Evolutionary conservation across 2,113 vertebrate genomes (phyloP).

Genomic region (Pomatostomus ruficeps): DNA sequence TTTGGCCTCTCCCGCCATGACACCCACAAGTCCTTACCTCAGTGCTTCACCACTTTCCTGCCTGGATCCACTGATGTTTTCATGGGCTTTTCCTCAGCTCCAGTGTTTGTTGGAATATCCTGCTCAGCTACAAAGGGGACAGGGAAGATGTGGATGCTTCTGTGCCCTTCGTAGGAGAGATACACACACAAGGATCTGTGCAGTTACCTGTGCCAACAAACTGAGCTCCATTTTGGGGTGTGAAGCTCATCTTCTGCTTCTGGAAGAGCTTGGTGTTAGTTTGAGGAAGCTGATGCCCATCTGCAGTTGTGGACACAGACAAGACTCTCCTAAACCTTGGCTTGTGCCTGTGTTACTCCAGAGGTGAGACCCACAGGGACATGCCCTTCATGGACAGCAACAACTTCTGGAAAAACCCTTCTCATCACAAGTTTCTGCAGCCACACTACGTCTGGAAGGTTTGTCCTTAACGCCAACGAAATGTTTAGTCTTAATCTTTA

Average conservation of each 20-base stretch:
- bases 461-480: background rate
- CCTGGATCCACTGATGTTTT: background rate
- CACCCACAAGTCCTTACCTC: background rate
- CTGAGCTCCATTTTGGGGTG: background rate
- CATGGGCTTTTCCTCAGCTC: background rate
- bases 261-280: background rate
- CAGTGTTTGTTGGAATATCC: background rate
- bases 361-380: background rate
- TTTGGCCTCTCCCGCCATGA: background rate
- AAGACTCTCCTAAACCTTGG: background rate
- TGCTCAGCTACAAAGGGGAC: background rate
- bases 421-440: background rate
- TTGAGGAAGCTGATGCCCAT: background rate
- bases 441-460: background rate
- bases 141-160: background rate
- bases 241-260: background rate
- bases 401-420: background rate
- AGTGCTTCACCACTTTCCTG: background rate
- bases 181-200: background rate
- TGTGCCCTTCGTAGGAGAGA: background rate
- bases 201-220: background rate
- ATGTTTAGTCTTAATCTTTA: constrained; percentile 27
- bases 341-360: background rate
- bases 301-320: background rate
- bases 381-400: accelerated